Evolutionary conservation across 1,140 invertebrate genomes (phyloP).

Genomic region (Zaprionus gabonicus): DNA sequence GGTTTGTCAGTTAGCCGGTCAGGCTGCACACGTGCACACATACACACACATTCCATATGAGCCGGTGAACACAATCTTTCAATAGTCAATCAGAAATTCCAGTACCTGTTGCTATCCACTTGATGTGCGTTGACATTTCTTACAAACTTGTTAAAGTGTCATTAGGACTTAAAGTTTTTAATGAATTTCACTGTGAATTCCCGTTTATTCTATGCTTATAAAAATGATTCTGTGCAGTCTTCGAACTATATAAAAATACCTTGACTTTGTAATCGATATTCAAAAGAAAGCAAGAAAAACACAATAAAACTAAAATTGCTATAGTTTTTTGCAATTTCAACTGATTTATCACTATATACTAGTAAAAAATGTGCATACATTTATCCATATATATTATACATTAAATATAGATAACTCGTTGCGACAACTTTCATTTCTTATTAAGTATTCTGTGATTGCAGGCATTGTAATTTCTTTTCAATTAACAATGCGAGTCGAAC

Average conservation of each 20-base stretch:
- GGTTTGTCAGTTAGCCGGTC: constrained; percentile 17
- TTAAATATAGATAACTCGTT: not conserved
- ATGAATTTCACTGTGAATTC: not conserved
- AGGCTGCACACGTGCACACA: constrained; percentile 1
- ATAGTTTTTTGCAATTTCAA: too few relatives aligned
- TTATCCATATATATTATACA: not conserved
- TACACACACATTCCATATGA: not conserved
- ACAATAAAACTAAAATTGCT: too few relatives aligned
- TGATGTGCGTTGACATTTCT: constrained; percentile 15
- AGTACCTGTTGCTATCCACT: constrained; percentile 29
- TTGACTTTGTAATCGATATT: too few relatives aligned
- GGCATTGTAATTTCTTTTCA: constrained; percentile 74
- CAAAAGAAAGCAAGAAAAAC: too few relatives aligned
- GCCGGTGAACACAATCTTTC: not conserved
- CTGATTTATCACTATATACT: too few relatives aligned
- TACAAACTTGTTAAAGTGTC: constrained; percentile 70
- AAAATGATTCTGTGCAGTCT: too few relatives aligned
- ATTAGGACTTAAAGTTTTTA: constrained; percentile 50
- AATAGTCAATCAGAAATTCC: constrained; percentile 38
- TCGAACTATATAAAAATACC: too few relatives aligned
- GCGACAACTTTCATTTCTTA: constrained; percentile 36
- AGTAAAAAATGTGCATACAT: too few relatives aligned
- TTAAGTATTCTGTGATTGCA: constrained; percentile 50
- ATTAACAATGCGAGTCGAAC: constrained; percentile 65
- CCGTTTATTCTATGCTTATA: too few relatives aligned